Conservation (phyloP, 2,888 invertebrate species). For the Ectemnius lituratus region DNA sequence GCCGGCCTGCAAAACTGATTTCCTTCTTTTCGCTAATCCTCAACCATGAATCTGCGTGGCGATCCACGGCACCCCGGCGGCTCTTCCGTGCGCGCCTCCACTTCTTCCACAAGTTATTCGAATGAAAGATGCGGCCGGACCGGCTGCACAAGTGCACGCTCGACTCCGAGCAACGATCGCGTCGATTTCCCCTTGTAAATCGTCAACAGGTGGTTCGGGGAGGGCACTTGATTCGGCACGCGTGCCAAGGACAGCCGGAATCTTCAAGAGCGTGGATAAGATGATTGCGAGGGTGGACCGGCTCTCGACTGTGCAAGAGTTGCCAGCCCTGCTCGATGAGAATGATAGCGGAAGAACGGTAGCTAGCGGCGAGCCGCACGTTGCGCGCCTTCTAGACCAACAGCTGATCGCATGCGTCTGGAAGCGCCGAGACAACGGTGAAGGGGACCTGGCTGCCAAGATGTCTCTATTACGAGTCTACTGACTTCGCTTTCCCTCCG, state of each 20-base stretch:
- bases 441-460: not conserved
- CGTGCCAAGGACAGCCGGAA: constrained; percentile 16
- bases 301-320: not conserved
- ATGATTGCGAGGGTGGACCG: no score
- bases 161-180: constrained; percentile 28
- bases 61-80: not conserved
- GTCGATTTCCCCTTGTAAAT: constrained; percentile 69
- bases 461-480: no score
- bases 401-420: constrained; percentile 53
- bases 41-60: not conserved
- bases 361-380: not conserved
- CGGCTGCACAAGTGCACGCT: not conserved
- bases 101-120: not conserved
- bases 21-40: not conserved
- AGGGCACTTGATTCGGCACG: constrained; percentile 37
- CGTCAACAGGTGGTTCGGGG: constrained; percentile 74
- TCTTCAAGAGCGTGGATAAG: not conserved
- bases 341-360: constrained; percentile 13
- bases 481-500: not conserved
- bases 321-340: not conserved
- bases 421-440: constrained; percentile 16
- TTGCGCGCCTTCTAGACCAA: constrained; percentile 32
- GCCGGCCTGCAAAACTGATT: not conserved
- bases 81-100: not conserved
- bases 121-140: not conserved